Base-by-base conservation (phyloP, 2,888 invertebrate genomes). In the Plebejus anna region DNA sequence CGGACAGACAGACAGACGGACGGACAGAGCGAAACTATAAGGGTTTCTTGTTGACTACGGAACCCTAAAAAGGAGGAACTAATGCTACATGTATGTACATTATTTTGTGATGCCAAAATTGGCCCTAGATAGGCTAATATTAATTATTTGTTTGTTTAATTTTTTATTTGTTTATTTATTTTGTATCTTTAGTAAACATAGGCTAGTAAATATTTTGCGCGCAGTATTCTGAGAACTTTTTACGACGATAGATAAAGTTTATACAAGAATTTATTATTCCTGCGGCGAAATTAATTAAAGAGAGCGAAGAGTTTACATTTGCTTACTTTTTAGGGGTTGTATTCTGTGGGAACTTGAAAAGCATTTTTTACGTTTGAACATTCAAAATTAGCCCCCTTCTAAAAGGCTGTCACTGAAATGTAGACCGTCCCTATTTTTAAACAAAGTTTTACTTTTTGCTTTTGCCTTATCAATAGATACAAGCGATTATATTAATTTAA, bases 261-360 rank as follows among this genome's bases (percentile, higher is more conserved):
- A 28, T 73, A 16, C 73, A 55, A 47, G 32, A 73, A 32, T 73
- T 73, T 73, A 73, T 55, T 73, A 73, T 47, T 73, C 28, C 55
- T 51, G 32, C 6, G 28, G 73, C 28, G 16, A 13, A 73, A 47
- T 73, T 73, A 73, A 73, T 73, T 73, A 13, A 4, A 22, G 51
- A 22, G 22, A 73, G 22, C 6, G 42, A 70, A 22, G 28, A 11
- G 51, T 73, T 73, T 51, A 13, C 47, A 28, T 73, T 55, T 22
- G 28, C 32, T 51, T 73, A 73, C 16, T 32, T 70, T 73, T 73
- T 51, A 55, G 9, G n/a, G n/a, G 6, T n/a, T 38, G 7, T 70
- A 28, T 70, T 42, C 16, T 70, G 4, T 70, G 4, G 3, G 28
- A 61, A 55, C 16, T 55, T 61, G 28, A n/a, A 9, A 22, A 22